Evolutionary conservation across 2,113 vertebrate species (phyloP), one percentile per base, ranked within the genome.

Genomic region (Oxyura jamaicensis): DNA sequence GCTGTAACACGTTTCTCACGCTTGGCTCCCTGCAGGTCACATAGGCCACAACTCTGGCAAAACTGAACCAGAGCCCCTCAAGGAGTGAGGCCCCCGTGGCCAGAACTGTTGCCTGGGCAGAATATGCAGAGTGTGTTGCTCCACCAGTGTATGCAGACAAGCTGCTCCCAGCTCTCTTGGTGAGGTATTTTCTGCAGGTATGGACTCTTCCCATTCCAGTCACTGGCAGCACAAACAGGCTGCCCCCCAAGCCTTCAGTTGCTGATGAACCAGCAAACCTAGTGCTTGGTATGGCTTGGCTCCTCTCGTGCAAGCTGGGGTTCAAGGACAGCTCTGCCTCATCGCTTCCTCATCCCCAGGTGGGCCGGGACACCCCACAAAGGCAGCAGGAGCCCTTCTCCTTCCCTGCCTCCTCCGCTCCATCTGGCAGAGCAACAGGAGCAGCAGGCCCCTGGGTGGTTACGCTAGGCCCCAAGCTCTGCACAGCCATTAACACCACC

Each of bases 381-480:
- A 53, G 44, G 41, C 78, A 73, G 22, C 2, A 2, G 62, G 33
- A 89, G 41, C 36, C 48, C 55, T 83, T 95, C 86, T 93, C 94
- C 86, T 93, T 87, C 44, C 58, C 41, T 88, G 55, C 42, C 73
- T 79, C 80, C 74, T 79, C 60, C 1, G 2, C 19, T 72, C 77
- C 86, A 71, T 15, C 48, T 87, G 93, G 52, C 62, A 84, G 73
- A 91, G 83, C 62, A 90, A 56, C 0, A 0, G 50, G 48, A 94
- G 58, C 62, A 89, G 89, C 67, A 76, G 44, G 23, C 78, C 74
- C 74, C 44, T 0, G 2, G 55, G 14, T 42, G 46, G 28, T 46
- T 20, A 23, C 1, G 0, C 84, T 66, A n/a, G 0, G 0, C 25
- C 39, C 66, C 48, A 82, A 60, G 48, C 33, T 65, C 92, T 67